Evolutionary conservation across 2,888 invertebrate species (phyloP).

Genomic region (Lapara coniferarum): DNA sequence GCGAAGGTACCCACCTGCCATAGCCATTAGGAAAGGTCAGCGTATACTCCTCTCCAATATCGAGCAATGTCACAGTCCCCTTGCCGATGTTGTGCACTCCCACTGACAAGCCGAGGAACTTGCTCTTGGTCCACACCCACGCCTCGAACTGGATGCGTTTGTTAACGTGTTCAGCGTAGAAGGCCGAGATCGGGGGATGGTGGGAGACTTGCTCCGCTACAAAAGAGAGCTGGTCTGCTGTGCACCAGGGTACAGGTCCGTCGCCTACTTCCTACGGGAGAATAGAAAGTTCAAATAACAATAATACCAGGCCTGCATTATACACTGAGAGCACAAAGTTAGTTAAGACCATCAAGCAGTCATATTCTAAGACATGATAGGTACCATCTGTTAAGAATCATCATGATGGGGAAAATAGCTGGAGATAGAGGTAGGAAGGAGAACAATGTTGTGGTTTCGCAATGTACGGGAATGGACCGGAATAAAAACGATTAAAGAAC

Average conservation of each 20-base stretch:
- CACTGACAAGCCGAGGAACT: constrained; percentile 98
- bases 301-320: background rate
- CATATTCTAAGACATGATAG: no score
- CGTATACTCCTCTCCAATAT: constrained; percentile 96
- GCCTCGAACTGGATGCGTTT: constrained; percentile 97
- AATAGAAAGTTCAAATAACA: background rate
- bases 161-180: constrained; percentile 98
- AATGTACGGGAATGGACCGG: no score
- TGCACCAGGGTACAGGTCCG: constrained; percentile 96
- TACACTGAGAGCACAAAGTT: no score
- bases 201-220: constrained; percentile 99
- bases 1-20: constrained; percentile 85
- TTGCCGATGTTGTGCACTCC: constrained; percentile 99
- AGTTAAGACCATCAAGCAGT: no score
- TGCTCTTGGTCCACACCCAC: constrained; percentile 99
- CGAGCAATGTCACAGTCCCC: constrained; percentile 94
- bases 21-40: constrained; percentile 99
- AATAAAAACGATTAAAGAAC: no score
- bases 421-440: no score
- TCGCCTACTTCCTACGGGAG: constrained; percentile 84
- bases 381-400: no score
- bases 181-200: constrained; percentile 99
- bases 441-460: no score
- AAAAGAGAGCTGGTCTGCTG: constrained; percentile 93
- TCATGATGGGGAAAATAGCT: no score